A percentile compares a stretch with the other conserved stretches of the same genome.
phyloP scores from a whole-genome alignment of 2,797 vertebrate genomes.

The Ctenochaetus hawaiiensis region DNA sequence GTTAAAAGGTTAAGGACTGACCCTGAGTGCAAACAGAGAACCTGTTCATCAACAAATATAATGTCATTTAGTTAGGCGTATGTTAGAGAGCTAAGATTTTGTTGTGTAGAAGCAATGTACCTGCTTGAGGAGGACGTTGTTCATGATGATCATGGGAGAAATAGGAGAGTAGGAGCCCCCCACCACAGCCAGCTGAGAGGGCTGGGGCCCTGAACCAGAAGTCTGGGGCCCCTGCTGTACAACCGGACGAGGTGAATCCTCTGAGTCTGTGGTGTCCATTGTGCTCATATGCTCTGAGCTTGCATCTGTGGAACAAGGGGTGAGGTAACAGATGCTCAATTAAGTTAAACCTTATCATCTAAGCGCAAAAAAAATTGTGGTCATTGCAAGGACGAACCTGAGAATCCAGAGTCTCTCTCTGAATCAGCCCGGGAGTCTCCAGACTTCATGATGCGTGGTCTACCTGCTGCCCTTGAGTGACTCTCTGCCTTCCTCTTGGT shows the following conservation, averaged over 20 bases:
- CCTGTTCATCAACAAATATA: neutral
- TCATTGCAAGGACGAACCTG: slow-evolving; percentile 80
- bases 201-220: slow-evolving; percentile 65
- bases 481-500: slow-evolving; percentile 76
- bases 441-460: slow-evolving; percentile 68
- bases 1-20: neutral
- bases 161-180: slow-evolving; percentile 85
- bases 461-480: slow-evolving; percentile 53
- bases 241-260: slow-evolving; percentile 78
- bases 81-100: neutral
- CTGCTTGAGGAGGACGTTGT: slow-evolving; percentile 93
- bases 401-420: slow-evolving; percentile 95
- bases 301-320: slow-evolving; percentile 80
- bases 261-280: slow-evolving; percentile 86
- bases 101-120: slow-evolving; percentile 70
- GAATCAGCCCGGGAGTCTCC: slow-evolving; percentile 77
- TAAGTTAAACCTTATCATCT: neutral
- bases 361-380: neutral
- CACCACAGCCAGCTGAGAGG: slow-evolving; percentile 78
- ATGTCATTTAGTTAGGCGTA: neutral
- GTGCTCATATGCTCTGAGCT: slow-evolving; percentile 89
- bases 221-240: slow-evolving; percentile 9
- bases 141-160: slow-evolving; percentile 93
- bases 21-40: neutral
- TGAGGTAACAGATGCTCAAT: neutral